Percentiles rank a stretch among this genome's conserved stretches.
phyloP scores from a whole-genome alignment of 2,113 vertebrate genomes.

The Todiramphus chloris region DNA sequence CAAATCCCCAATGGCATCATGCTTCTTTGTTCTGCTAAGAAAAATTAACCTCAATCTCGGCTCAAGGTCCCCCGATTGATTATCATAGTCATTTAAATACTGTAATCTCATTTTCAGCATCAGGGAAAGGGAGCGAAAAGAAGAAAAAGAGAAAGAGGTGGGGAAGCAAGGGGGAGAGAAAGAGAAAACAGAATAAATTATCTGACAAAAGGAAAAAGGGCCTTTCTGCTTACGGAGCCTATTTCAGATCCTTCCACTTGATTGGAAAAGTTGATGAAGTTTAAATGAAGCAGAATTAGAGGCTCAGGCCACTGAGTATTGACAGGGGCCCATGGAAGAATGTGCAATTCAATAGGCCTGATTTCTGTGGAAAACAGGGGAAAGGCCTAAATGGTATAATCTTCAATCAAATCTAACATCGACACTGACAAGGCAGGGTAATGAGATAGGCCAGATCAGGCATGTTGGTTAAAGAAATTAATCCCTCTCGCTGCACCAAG shows the following conservation, averaged over 20 bases:
- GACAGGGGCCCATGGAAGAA: constrained; percentile 59
- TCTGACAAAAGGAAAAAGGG: constrained; percentile 78
- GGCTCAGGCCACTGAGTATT: constrained; percentile 88
- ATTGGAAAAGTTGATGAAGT: constrained; percentile 99
- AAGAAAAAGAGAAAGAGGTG: constrained; percentile 71
- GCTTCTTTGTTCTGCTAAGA: constrained; percentile 86
- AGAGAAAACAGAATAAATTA: constrained; percentile 81
- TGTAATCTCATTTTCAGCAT: constrained; percentile 99
- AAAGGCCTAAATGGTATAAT: constrained; percentile 95
- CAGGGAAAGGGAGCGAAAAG: constrained; percentile 84
- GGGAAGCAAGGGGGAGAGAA: constrained; percentile 62
- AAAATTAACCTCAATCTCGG: constrained; percentile 86
- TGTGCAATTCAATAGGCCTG: constrained; percentile 74
- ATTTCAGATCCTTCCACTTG: constrained; percentile 96
- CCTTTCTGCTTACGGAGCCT: constrained; percentile 78
- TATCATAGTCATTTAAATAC: constrained; percentile 99
- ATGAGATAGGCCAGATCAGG: constrained; percentile 91
- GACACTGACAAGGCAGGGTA: constrained; percentile 91
- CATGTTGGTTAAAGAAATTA: constrained; percentile 86
- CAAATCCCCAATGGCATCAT: constrained; percentile 67
- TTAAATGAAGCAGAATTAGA: constrained; percentile 99
- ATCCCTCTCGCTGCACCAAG: constrained; percentile 79
- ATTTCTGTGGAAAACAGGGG: constrained; percentile 79
- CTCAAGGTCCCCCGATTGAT: constrained; percentile 86
- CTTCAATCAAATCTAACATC: constrained; percentile 95